Percentiles rank a stretch among this genome's conserved stretches.
phyloP scores from a whole-genome alignment of 2,797 vertebrate species.

The Masticophis lateralis region DNA sequence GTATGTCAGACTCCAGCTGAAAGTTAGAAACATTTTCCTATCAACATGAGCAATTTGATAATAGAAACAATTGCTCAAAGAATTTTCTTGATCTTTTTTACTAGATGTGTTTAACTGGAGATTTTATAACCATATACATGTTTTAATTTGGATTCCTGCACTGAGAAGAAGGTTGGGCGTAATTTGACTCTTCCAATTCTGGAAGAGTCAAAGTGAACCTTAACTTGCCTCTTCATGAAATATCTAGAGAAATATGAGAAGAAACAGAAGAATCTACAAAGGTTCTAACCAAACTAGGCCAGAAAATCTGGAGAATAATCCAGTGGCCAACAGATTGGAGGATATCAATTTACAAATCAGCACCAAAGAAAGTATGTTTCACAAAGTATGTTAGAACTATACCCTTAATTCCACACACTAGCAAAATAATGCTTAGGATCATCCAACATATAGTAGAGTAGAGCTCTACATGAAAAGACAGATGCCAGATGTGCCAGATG shows the following conservation, averaged over 20 bases:
- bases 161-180: not conserved
- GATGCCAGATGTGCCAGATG: not conserved
- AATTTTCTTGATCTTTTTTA: not conserved
- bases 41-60: not conserved
- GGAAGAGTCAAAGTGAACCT: not conserved
- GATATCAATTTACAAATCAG: not conserved
- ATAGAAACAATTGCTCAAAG: not conserved
- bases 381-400: not conserved
- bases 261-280: not conserved
- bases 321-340: not conserved
- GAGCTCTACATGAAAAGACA: not conserved
- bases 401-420: not conserved
- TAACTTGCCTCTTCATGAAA: not conserved
- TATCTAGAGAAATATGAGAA: not conserved
- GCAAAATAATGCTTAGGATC: not conserved
- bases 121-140: not conserved
- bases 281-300: not conserved
- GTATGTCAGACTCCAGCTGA: not conserved
- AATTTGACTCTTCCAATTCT: not conserved
- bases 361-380: not conserved
- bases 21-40: not conserved
- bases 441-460: not conserved
- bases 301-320: not conserved
- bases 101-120: not conserved
- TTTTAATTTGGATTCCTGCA: not conserved